phyloP scores from a whole-genome alignment of 2,797 vertebrate species.

The Falco concolor region DNA sequence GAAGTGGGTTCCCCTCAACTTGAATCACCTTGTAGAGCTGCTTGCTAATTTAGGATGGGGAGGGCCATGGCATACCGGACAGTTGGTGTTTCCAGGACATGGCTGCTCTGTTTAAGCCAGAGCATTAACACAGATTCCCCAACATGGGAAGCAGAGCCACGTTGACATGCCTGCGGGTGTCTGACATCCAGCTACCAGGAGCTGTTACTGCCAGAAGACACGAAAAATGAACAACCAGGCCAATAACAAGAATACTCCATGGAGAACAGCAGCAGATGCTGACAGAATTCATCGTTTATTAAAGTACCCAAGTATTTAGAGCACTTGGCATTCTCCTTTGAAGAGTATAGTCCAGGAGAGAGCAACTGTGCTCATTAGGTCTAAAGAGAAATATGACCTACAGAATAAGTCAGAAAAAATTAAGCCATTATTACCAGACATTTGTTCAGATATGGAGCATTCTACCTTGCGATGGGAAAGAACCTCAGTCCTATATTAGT shows the following conservation, averaged over 20 bases:
- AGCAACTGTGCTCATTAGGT: background rate
- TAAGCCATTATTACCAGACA: background rate
- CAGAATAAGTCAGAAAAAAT: background rate
- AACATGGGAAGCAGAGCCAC: background rate
- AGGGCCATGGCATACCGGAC: background rate
- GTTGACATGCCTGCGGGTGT: rapidly evolving
- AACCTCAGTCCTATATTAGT: background rate
- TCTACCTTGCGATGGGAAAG: background rate
- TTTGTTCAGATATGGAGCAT: background rate
- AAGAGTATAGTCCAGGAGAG: background rate
- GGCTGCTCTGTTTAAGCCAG: background rate
- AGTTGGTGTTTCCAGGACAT: background rate
- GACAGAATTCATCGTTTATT: background rate
- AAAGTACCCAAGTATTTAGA: background rate
- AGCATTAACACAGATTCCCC: background rate
- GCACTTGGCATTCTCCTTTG: background rate
- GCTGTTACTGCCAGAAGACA: background rate
- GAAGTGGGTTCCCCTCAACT: background rate
- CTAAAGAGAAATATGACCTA: background rate
- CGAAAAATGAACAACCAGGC: background rate
- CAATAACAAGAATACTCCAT: background rate
- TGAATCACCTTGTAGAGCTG: background rate
- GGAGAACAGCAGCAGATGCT: background rate
- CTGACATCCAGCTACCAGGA: background rate
- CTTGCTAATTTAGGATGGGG: background rate